Evolutionary conservation across 2,797 vertebrate genomes (phyloP), one percentile per base, ranked within the genome.

Genomic region (Acanthurus lineatus): DNA sequence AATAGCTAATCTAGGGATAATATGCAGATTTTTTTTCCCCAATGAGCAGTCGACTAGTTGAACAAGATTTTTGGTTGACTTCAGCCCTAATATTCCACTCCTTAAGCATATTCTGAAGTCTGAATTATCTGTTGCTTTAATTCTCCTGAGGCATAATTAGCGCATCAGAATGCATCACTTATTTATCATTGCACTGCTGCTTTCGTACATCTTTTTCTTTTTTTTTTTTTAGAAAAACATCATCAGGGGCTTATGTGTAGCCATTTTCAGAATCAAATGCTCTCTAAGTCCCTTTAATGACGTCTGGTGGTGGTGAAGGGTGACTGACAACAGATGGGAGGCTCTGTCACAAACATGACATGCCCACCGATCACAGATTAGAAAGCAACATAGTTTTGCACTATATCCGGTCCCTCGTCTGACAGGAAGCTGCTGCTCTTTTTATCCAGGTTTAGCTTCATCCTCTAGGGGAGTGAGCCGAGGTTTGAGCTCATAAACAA

Each of bases 81-180:
- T 32, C 28, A 4, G 28, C 28, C 28, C 28, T 32, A 32, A 32
- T 3, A 42, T 44, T 40, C 5, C 28, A 44, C 59, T 61, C 20
- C n/a, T 32, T 32, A n/a, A 10, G 60, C 57, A 64, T 60, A 25
- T 53, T 72, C 63, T 60, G 38, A 49, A 45, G 38, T 42, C 45
- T 62, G 49, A 45, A 17, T 38, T 65, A 25, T 58, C 51, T 8
- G 53, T 32, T 44, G 58, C 57, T 38, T 83, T 63, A 62, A 81
- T 69, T 59, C 88, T 77, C 87, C 62, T 40, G 85, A 72, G 88
- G 85, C 67, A 17, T 83, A 86, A 92, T 92, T 86, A 89, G 44
- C 28, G 66, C 72, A 67, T 75, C 61, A 74, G 68, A 59, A 51
- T 45, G 56, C 48, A 32, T 32, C 28, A 32, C 25, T 22, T 3